These are phyloP conservation scores for Dryococelus australis DNA, from an alignment of 2,888 invertebrate species.

Conservation along the genomic window DNA sequence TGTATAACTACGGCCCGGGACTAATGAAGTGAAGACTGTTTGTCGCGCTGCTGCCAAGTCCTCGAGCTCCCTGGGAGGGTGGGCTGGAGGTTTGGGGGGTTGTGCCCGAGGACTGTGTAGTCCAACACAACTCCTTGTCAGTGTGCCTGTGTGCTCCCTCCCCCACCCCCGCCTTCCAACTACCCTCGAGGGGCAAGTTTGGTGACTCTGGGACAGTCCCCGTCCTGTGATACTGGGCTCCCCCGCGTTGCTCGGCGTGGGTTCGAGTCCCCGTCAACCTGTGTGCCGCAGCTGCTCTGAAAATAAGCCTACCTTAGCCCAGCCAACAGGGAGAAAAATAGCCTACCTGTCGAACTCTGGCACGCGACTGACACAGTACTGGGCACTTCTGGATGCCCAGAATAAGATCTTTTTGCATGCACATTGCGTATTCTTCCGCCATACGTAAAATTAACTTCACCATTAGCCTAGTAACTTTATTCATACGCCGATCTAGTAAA, in stretches of 20 bases:
- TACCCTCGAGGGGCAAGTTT: not conserved
- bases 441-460: too few relatives aligned
- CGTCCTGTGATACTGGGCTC: not conserved
- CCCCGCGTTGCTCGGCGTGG: not conserved
- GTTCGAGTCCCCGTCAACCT: not conserved
- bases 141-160: not conserved
- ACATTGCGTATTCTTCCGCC: too few relatives aligned
- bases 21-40: not conserved
- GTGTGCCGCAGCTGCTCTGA: too few relatives aligned
- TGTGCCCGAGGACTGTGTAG: too few relatives aligned
- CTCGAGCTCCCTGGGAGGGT: not conserved
- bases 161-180: not conserved
- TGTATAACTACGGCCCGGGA: not conserved
- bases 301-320: too few relatives aligned
- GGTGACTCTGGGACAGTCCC: not conserved
- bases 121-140: not conserved
- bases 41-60: not conserved
- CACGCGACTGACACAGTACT: too few relatives aligned
- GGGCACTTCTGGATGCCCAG: too few relatives aligned
- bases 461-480: too few relatives aligned
- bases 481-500: too few relatives aligned
- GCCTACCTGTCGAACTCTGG: too few relatives aligned
- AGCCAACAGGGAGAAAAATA: too few relatives aligned
- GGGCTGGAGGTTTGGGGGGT: not conserved
- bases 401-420: too few relatives aligned